Evolutionary conservation across 2,797 vertebrate genomes (phyloP).

Genomic region (Simalia tracyae): DNA sequence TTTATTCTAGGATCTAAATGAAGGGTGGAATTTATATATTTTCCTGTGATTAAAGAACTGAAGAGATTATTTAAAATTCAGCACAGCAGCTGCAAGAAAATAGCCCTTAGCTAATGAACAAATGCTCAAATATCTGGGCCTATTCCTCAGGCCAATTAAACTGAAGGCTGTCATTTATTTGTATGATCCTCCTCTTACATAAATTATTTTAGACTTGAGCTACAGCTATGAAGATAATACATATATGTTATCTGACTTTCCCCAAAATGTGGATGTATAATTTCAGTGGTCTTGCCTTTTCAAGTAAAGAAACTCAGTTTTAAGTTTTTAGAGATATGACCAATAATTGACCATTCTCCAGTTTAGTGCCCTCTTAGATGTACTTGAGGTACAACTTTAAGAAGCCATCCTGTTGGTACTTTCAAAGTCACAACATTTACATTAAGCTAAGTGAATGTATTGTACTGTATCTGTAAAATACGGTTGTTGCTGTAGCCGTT

Average conservation of each 20-base stretch:
- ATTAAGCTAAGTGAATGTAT: neutral
- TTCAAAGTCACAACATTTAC: neutral
- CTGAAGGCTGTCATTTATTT: neutral
- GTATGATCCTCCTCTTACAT: neutral
- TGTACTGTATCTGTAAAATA: neutral
- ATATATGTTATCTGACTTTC: neutral
- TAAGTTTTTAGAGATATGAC: neutral
- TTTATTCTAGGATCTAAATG: neutral
- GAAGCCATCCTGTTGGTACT: too few relatives aligned
- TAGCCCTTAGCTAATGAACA: neutral
- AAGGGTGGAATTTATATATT: neutral
- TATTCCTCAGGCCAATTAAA: neutral
- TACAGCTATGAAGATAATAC: neutral
- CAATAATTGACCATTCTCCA: too few relatives aligned
- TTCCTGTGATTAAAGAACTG: neutral
- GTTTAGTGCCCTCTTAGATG: too few relatives aligned
- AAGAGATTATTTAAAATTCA: neutral
- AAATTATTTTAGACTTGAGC: neutral
- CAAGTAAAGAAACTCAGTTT: neutral
- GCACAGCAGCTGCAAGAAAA: neutral
- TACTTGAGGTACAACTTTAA: neutral
- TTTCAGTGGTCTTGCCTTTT: neutral
- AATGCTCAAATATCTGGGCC: neutral
- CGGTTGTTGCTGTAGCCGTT: neutral
- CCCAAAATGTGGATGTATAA: neutral